Evolutionary conservation across 2,888 invertebrate species (phyloP).

Genomic region (Fragum sueziense): DNA sequence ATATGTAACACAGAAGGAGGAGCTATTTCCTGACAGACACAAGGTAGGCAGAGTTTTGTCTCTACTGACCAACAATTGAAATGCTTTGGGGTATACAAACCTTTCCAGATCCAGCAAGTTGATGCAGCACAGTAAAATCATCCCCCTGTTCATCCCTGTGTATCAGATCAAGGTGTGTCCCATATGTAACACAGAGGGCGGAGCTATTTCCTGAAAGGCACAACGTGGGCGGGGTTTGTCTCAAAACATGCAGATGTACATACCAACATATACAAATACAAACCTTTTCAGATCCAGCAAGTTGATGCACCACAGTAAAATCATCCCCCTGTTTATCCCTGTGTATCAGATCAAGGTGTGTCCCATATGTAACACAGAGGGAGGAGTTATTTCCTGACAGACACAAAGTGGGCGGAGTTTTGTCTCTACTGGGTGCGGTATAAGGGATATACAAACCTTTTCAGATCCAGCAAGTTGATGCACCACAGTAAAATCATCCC

Average conservation of each 20-base stretch:
- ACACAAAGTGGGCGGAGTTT: conserved; percentile 19
- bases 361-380: conserved; percentile 2
- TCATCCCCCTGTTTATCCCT: conserved; percentile 19
- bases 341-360: conserved; percentile 5
- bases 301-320: conserved; percentile 31
- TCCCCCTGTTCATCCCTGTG: conserved; percentile 15
- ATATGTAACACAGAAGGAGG: background rate
- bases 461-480: conserved; percentile 28
- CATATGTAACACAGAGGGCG: background rate
- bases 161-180: background rate
- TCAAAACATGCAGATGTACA: conserved; percentile 11
- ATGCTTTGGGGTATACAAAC: no score
- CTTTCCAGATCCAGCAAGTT: conserved; percentile 20
- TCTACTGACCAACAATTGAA: no score
- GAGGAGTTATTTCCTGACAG: conserved; percentile 36
- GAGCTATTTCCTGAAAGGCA: conserved; percentile 39
- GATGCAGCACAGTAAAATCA: conserved; percentile 29
- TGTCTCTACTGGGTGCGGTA: conserved; percentile 49
- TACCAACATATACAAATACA: conserved; percentile 43
- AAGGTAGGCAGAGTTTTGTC: no score
- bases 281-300: conserved; percentile 30
- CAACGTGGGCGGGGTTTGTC: background rate
- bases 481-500: conserved; percentile 30
- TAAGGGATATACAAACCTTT: conserved; percentile 47
- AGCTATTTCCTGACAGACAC: no score